Base-by-base conservation (phyloP, 1,140 invertebrate species). In the Drosophila guanche region DNA sequence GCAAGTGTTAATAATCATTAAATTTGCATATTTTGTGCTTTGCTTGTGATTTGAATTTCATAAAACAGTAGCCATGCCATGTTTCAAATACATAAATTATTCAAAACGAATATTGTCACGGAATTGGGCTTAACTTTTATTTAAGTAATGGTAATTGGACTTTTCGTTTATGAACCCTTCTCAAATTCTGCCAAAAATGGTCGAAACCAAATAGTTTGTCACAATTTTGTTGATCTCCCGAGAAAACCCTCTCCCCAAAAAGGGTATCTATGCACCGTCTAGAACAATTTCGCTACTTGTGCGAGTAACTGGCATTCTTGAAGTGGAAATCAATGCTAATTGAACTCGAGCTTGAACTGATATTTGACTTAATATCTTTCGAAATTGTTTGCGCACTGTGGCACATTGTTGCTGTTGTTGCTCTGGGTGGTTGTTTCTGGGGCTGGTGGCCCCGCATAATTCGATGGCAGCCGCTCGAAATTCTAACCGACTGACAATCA, bases 301-400 rank as follows among this genome's bases (percentile, higher is more conserved):
- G 1, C 16, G 16, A 20, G 16, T 33, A 37, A 14, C 5, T 58
- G 51, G 22, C 47, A 29, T 77, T 45, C 37, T 46, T 80, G 45
- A 79, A 84, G 74, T 83, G 60, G 66, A 86, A 86, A 88, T 88
- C 81, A 86, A 86, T 86, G 83, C 78, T 81, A 88, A 86, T 86
- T 88, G 85, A 66, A 88, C 56, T 67, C 73, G 50, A 67, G 62
- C 40, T 67, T 69, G 50, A 67, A 59, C 40, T 52, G 60, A 73
- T 79, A 72, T 62, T 72, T 63, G 55, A 72, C 45, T 70, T 59
- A 48, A 62, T 70, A 40, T 68, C 51, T 86, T 86, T 85, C 53
- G 80, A 86, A 85, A 86, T 73, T 56, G 42, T 62, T 70, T 46
- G 33, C 27, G 22, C n/a, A 50, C n/a, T 50, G 33, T 0, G 29